These are phyloP conservation scores for Periophthalmus magnuspinnatus DNA, from an alignment of 2,797 vertebrate species.

Conservation along the genomic window DNA sequence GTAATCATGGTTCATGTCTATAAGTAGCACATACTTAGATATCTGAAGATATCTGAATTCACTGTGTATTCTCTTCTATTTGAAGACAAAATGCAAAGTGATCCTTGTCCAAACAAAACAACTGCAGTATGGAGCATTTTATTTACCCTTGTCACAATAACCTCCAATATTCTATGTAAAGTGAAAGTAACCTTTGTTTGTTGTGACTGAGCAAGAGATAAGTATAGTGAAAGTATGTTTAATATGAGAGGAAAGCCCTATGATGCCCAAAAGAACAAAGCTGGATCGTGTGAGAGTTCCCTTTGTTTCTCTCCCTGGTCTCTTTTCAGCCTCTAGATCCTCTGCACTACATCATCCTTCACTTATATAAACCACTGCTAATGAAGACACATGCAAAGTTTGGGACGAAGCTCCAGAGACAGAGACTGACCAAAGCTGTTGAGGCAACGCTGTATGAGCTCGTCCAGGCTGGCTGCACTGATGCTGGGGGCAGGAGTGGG, in stretches of 20 bases:
- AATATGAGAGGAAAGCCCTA: constrained; percentile 51
- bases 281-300: constrained; percentile 60
- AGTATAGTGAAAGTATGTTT: constrained; percentile 37
- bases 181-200: background rate
- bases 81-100: constrained; percentile 4
- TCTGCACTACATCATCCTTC: constrained; percentile 40
- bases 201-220: background rate
- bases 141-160: background rate
- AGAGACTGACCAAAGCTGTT: constrained; percentile 83
- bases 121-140: too few relatives aligned
- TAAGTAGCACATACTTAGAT: background rate
- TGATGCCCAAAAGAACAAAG: constrained; percentile 63
- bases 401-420: constrained; percentile 23
- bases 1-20: background rate
- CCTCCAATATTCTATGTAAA: background rate
- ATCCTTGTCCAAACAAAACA: background rate
- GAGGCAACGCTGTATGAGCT: constrained; percentile 88
- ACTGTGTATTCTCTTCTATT: background rate
- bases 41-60: background rate
- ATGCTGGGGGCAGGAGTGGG: constrained; percentile 69
- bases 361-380: constrained; percentile 65
- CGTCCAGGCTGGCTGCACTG: constrained; percentile 83
- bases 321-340: constrained; percentile 35
- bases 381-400: constrained; percentile 53
- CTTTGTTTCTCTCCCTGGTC: constrained; percentile 51